Evolutionary conservation across 2,797 vertebrate genomes (phyloP), one percentile per base, ranked within the genome.

Genomic region (Amniataba percoides): DNA sequence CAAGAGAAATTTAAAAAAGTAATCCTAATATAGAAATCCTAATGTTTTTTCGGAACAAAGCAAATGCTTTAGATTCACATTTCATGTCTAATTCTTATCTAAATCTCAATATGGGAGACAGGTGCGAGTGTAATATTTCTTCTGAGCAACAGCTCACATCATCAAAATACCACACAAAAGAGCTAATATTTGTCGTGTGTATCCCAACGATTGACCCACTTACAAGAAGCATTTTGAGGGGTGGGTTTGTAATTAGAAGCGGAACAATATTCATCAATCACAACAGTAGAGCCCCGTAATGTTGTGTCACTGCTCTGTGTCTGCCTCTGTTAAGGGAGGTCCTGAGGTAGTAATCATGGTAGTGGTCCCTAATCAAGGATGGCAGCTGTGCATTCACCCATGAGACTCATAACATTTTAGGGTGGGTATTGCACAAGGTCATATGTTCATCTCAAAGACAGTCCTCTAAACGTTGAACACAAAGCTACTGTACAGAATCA

Each of bases 351-450:
- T 84, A 93, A 93, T 95, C 85, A 91, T 61, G 87, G 80, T 88
- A 94, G 90, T 93, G 89, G 89, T 90, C 84, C 75, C 84, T 94
- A 92, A 95, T 92, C 87, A 90, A 90, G 84, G 59, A 79, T 88
- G 86, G 89, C 85, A 94, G 91, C 84, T 89, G 83, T 82, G 72
- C 82, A 84, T 89, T 89, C 77, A 83, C 92, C 88, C 93, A 67
- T 70, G 92, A 93, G 92, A 92, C 88, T 82, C 85, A 84, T 92
- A 92, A 92, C 77, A 93, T 84, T 74, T 89, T 75, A 63, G 80
- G 81, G 66, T 83, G 80, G 76, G 83, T 84, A 87, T 68, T 62
- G 78, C 57, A 58, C 70, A 92, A 81, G 86, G 83, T 84, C 77
- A 84, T 57, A 62, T 14, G 21, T 64, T 76, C 25, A 45, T 34